Base-by-base conservation (phyloP, 2,888 invertebrate genomes). In the Antheraea assamensis region DNA sequence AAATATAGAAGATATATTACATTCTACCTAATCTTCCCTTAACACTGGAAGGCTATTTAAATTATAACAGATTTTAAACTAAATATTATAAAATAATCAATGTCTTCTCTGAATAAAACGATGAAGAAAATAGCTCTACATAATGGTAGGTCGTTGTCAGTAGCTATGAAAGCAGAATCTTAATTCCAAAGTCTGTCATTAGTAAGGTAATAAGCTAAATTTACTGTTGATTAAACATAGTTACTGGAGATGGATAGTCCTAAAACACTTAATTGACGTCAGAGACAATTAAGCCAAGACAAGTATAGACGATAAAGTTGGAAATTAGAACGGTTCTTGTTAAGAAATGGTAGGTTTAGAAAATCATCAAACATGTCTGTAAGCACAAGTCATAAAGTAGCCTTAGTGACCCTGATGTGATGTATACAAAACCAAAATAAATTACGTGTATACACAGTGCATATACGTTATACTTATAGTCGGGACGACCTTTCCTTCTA, bases 181-280 rank as follows among this genome's bases (percentile, higher is more conserved):
- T 64, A 64, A 30, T 64, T 30, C 61, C 30, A 64, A 17, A 64
- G 27, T 3, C 61, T 64, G 4, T 27, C 61, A 64, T 64, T 64
- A 64, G 61, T 64, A 64, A 64, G 61, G 61, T 64, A 64, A 64
- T 64, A 64, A 64, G 61, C 61, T 64, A 30, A 64, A 64, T 64
- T 64, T 64, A 64, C 61, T 64, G 61, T 30, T 64, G 61, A 64
- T 64, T 64, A 30, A 64, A 64, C 61, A 27, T 64, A 64, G 30
- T 64, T 64, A 64, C 61, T 64, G 17, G 5, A 64, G 30, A 64
- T 64, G 30, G 61, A 30, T 64, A 64, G 27, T 17, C 27, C 61
- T 64, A 64, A 64, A 64, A 64, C 61, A 64, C 30, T 64, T 64
- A 64, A 64, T 64, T 64, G 30, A 30, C 15, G 61, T 64, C 61